Conservation (phyloP, 2,888 invertebrate species). For the Blastobasis adustella region DNA sequence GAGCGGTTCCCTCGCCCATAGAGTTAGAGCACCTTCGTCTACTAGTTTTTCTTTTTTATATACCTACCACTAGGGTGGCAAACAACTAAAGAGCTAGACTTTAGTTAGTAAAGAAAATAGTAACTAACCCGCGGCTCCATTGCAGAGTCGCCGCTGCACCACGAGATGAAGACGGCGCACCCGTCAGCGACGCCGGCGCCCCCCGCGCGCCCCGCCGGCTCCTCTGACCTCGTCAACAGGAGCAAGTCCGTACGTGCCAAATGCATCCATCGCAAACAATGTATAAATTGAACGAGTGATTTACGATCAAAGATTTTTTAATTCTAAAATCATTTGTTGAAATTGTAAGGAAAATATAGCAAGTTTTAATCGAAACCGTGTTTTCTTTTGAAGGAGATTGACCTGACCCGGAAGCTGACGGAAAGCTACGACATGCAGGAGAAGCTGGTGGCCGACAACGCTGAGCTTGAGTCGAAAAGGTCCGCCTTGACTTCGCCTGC, state of each 20-base stretch:
- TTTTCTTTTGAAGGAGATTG: conserved; percentile 53
- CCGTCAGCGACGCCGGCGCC: conserved; percentile 33
- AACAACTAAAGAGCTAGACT: no score
- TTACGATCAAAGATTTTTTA: conserved; percentile 1
- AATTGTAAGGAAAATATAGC: conserved; percentile 25
- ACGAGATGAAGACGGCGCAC: conserved; percentile 50
- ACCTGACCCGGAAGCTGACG: conserved; percentile 71
- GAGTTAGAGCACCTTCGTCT: no score
- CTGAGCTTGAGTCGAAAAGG: conserved; percentile 80
- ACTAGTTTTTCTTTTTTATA: no score
- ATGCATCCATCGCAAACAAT: neutral
- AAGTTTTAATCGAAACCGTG: neutral
- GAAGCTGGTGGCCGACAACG: conserved; percentile 79
- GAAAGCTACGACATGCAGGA: conserved; percentile 81
- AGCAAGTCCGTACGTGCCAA: conserved; percentile 59
- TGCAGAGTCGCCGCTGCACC: conserved; percentile 38
- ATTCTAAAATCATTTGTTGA: conserved; percentile 6
- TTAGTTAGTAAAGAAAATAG: no score
- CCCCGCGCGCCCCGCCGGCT: conserved; percentile 12
- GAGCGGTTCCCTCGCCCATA: no score
- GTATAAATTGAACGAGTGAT: no score
- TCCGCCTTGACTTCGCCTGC: conserved; percentile 24
- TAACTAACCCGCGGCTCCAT: no score
- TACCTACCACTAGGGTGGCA: no score
- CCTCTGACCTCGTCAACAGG: conserved; percentile 24